Conservation (phyloP, 1,140 invertebrate genomes). For the Lepidurus arcticus region DNA sequence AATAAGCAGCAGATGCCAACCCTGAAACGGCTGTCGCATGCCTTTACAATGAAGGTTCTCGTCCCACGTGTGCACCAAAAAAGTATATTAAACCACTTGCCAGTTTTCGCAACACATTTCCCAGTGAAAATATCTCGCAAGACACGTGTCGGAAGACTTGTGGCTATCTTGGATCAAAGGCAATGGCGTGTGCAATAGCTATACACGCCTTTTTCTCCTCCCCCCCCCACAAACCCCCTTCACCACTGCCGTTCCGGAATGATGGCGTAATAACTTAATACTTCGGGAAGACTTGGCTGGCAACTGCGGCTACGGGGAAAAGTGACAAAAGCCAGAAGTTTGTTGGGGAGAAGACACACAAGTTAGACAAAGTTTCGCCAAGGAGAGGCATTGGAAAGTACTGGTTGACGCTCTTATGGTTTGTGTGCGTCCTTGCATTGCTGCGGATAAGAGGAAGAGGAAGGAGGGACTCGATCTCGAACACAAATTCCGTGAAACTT, state of each 20-base stretch:
- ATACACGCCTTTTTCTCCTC: no score
- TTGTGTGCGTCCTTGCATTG: background rate
- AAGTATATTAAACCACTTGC: no score
- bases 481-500: background rate
- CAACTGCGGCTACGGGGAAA: background rate
- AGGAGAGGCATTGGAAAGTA: background rate
- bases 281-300: background rate
- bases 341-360: conserved; percentile 2
- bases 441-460: background rate
- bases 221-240: no score
- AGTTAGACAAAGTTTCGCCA: background rate
- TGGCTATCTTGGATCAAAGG: no score
- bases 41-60: background rate
- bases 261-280: background rate
- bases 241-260: background rate
- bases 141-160: no score
- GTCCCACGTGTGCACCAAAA: background rate
- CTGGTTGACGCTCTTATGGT: background rate
- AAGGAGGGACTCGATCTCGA: background rate
- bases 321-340: conserved; percentile 8
- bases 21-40: background rate
- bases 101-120: no score
- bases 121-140: no score
- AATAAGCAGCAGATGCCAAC: conserved; percentile 7
- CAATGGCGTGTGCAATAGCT: no score